Conservation (phyloP, 2,113 vertebrate genomes). For the Amia ocellicauda region DNA sequence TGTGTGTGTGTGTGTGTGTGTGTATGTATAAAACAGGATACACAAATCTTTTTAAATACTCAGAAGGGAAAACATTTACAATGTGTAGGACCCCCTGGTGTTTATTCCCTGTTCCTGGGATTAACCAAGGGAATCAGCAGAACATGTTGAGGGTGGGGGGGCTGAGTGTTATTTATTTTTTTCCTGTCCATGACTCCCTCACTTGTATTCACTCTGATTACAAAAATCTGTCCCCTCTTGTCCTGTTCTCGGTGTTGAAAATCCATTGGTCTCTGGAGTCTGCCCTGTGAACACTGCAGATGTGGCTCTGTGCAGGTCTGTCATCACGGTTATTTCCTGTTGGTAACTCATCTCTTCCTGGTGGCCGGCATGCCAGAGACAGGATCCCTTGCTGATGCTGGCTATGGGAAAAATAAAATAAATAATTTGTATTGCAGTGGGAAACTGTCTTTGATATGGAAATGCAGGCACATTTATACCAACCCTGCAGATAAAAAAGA, state of each 20-base stretch:
- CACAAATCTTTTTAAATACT: too few species aligned
- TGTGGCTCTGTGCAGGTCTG: background rate
- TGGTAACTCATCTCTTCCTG: slow-evolving; percentile 91
- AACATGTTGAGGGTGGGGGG: background rate
- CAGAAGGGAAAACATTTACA: too few species aligned
- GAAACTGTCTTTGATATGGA: slow-evolving; percentile 64
- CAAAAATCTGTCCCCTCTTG: background rate
- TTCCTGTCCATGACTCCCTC: too few species aligned
- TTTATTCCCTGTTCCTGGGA: background rate
- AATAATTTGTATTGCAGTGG: slow-evolving; percentile 15
- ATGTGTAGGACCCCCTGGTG: too few species aligned
- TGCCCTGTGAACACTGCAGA: slow-evolving; percentile 7
- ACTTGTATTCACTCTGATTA: background rate
- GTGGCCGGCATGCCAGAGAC: slow-evolving; percentile 98
- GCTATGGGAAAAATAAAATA: slow-evolving; percentile 66
- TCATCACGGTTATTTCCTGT: slow-evolving; percentile 79
- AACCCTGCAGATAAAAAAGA: slow-evolving; percentile 21
- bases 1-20: too few species aligned
- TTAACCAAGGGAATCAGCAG: background rate
- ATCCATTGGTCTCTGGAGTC: slow-evolving; percentile 20
- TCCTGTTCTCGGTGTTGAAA: too few species aligned
- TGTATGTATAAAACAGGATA: too few species aligned
- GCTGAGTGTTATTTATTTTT: too few species aligned
- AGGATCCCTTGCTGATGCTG: slow-evolving; percentile 95
- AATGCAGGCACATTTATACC: slow-evolving; percentile 36